These are phyloP conservation scores for Drosophila incognita DNA, from an alignment of 2,888 invertebrate species.

Conservation along the genomic window DNA sequence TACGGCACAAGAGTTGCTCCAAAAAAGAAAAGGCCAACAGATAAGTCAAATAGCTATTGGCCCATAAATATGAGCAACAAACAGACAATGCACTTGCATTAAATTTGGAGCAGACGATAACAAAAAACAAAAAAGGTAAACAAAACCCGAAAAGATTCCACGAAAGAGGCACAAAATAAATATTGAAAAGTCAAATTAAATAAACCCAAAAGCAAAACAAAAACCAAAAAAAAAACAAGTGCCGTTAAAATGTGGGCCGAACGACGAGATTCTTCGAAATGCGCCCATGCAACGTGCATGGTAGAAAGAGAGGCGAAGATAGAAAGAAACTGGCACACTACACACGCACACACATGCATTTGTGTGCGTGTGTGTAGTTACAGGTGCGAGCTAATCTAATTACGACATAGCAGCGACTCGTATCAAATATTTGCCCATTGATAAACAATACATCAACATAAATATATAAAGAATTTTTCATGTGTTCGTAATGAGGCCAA, in stretches of 20 bases:
- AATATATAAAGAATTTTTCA: neutral
- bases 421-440: constrained; percentile 61
- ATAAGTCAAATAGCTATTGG: constrained; percentile 53
- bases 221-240: constrained; percentile 43
- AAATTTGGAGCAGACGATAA: constrained; percentile 50
- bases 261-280: constrained; percentile 27
- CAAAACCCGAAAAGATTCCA: constrained; percentile 37
- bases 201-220: constrained; percentile 31
- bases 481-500: constrained; percentile 18
- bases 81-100: constrained; percentile 61
- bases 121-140: constrained; percentile 34
- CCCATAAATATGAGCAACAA: constrained; percentile 36
- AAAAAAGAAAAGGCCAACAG: constrained; percentile 32
- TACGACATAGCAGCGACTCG: constrained; percentile 52
- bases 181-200: constrained; percentile 39
- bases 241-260: constrained; percentile 45
- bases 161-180: constrained; percentile 49
- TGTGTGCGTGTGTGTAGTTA: constrained; percentile 33
- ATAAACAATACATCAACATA: constrained; percentile 47
- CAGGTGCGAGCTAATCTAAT: constrained; percentile 73
- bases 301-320: constrained; percentile 23
- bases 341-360: constrained; percentile 22
- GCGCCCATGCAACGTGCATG: constrained; percentile 20
- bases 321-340: constrained; percentile 55
- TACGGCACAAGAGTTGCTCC: constrained; percentile 21